Conservation (phyloP, 2,113 vertebrate species). For the Carettochelys insculpta region DNA sequence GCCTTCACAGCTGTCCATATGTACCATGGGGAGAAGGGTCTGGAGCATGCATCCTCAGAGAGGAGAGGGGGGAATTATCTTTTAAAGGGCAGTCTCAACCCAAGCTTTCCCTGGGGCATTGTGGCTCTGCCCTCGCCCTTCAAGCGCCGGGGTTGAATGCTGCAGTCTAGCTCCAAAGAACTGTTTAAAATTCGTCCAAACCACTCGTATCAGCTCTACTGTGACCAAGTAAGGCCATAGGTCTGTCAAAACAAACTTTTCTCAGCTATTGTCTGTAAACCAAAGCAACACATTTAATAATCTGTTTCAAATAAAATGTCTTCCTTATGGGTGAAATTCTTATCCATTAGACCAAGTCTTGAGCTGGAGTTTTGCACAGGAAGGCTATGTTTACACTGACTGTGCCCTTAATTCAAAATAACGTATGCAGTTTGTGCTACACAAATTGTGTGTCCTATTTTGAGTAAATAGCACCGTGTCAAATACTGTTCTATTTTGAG, state of each 20-base stretch:
- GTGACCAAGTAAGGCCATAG: neutral
- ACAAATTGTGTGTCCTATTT: too few species aligned
- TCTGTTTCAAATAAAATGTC: neutral
- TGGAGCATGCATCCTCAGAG: neutral
- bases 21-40: neutral
- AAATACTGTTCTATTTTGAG: too few species aligned
- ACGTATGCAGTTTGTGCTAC: too few species aligned
- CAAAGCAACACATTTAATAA: slow-evolving; percentile 9
- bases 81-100: neutral
- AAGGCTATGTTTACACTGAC: too few species aligned
- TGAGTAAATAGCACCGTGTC: too few species aligned
- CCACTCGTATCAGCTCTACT: slow-evolving; percentile 39
- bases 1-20: neutral
- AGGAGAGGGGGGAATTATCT: slow-evolving; percentile 1
- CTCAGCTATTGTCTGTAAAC: slow-evolving; percentile 3
- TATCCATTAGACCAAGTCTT: slow-evolving; percentile 21
- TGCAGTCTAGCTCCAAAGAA: slow-evolving; percentile 26
- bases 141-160: slow-evolving; percentile 15
- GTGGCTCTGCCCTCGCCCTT: neutral
- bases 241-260: slow-evolving; percentile 47
- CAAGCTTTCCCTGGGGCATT: neutral
- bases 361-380: neutral
- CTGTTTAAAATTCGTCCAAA: slow-evolving; percentile 40
- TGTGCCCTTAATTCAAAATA: too few species aligned
- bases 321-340: slow-evolving; percentile 32